phyloP scores from a whole-genome alignment of 2,797 vertebrate species.

The Lagocephalus sceleratus region DNA sequence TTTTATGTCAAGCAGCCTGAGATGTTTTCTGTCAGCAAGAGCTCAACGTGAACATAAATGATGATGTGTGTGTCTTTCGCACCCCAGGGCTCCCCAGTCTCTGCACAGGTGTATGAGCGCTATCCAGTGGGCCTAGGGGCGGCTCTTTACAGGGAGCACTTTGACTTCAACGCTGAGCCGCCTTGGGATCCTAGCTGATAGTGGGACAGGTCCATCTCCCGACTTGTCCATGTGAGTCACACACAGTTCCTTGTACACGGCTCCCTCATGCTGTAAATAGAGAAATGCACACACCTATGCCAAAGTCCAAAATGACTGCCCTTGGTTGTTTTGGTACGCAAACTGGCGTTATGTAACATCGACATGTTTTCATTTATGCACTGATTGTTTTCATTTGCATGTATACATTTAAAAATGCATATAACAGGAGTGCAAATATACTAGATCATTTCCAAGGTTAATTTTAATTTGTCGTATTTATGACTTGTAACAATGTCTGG shows the following conservation, averaged over 20 bases:
- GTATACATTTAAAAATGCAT: no score
- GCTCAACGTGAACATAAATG: neutral
- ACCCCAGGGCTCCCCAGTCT: slow-evolving; percentile 81
- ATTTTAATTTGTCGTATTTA: no score
- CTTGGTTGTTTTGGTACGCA: neutral
- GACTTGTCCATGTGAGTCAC: slow-evolving; percentile 98
- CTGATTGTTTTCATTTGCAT: no score
- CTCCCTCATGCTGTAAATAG: neutral
- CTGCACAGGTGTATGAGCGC: slow-evolving; percentile 96
- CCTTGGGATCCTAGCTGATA: slow-evolving; percentile 99
- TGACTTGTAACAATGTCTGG: no score
- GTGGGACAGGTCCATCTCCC: slow-evolving; percentile 99
- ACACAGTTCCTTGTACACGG: neutral
- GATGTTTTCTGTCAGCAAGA: neutral
- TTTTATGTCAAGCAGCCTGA: neutral
- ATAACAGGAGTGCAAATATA: no score
- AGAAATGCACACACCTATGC: slow-evolving; percentile 2
- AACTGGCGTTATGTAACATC: neutral
- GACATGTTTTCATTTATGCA: no score
- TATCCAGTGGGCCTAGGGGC: slow-evolving; percentile 98
- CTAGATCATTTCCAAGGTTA: no score
- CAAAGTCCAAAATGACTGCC: slow-evolving; percentile 35
- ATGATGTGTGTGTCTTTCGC: slow-evolving; percentile 5
- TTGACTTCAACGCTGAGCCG: slow-evolving; percentile 99
- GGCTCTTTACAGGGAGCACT: slow-evolving; percentile 99